phyloP scores from a whole-genome alignment of 2,888 invertebrate species.

The Drosophila algonquin region DNA sequence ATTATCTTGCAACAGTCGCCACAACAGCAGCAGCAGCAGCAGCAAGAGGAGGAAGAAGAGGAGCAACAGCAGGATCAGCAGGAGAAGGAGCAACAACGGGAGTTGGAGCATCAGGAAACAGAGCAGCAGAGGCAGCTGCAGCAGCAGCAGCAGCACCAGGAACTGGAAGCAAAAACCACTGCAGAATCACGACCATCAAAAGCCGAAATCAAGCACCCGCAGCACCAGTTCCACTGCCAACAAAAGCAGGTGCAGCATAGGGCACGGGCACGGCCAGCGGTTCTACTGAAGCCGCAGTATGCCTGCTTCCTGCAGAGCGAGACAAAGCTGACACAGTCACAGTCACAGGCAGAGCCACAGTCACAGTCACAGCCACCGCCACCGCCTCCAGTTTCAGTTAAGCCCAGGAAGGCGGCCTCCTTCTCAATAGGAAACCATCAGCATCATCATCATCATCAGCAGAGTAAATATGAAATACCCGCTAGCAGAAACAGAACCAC shows the following conservation, averaged over 20 bases:
- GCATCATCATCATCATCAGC: conserved; percentile 30
- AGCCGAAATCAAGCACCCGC: conserved; percentile 16
- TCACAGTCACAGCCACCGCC: conserved; percentile 4
- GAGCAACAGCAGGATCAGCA: conserved; percentile 8
- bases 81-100: conserved; percentile 29
- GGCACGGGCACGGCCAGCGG: conserved; percentile 68
- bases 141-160: conserved; percentile 13
- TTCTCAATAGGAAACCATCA: conserved; percentile 44
- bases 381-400: conserved; percentile 9
- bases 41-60: conserved; percentile 24
- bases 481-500: conserved; percentile 13
- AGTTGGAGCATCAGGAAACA: conserved; percentile 14
- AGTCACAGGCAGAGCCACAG: not conserved
- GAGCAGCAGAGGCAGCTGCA: conserved; percentile 23
- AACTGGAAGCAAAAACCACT: conserved; percentile 26
- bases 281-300: conserved; percentile 81
- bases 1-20: conserved; percentile 76
- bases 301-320: conserved; percentile 80
- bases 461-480: conserved; percentile 62
- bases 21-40: conserved; percentile 14
- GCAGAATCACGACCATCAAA: conserved; percentile 23
- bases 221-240: conserved; percentile 24
- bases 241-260: conserved; percentile 30
- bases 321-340: conserved; percentile 20
- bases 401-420: conserved; percentile 65